Conservation (phyloP, 2,797 vertebrate genomes). For the Coranthus polyacanthus region DNA sequence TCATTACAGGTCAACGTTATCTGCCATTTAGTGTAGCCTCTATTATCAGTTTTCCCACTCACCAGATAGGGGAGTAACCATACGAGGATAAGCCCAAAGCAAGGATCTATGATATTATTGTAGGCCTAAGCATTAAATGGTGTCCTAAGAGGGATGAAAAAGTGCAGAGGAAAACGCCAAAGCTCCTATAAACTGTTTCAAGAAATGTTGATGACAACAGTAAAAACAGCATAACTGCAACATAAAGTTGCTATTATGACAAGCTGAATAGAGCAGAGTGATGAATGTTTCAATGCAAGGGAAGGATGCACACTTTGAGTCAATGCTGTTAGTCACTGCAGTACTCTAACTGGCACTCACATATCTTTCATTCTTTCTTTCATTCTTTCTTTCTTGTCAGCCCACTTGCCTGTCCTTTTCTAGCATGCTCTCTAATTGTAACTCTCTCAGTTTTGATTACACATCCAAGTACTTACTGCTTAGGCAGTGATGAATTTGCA, state of each 20-base stretch:
- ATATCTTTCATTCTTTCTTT: slow-evolving; percentile 25
- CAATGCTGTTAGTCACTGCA: slow-evolving; percentile 44
- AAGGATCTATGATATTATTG: slow-evolving; percentile 19
- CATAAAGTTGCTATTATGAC: slow-evolving; percentile 45
- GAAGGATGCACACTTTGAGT: slow-evolving; percentile 31
- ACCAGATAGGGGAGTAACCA: neutral
- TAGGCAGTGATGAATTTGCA: slow-evolving; percentile 19
- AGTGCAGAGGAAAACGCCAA: neutral
- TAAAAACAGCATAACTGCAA: slow-evolving; percentile 49
- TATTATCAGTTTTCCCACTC: slow-evolving; percentile 16
- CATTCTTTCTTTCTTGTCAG: slow-evolving; percentile 33
- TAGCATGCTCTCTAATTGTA: slow-evolving; percentile 57
- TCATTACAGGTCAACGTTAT: slow-evolving; percentile 52
- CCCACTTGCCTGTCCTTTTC: slow-evolving; percentile 36
- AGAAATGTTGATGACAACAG: slow-evolving; percentile 48
- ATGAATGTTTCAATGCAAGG: slow-evolving; percentile 45
- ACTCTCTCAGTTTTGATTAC: slow-evolving; percentile 61
- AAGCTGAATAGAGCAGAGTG: slow-evolving; percentile 32
- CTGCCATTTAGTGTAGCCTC: slow-evolving; percentile 26
- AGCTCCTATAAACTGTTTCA: slow-evolving; percentile 4
- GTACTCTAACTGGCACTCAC: slow-evolving; percentile 36
- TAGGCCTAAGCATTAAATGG: slow-evolving; percentile 18
- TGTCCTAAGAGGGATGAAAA: slow-evolving; percentile 17
- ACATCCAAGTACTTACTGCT: slow-evolving; percentile 38
- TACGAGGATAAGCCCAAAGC: neutral